Base-by-base conservation (phyloP, 2,113 vertebrate genomes). In the Aleadryas rufinucha region DNA sequence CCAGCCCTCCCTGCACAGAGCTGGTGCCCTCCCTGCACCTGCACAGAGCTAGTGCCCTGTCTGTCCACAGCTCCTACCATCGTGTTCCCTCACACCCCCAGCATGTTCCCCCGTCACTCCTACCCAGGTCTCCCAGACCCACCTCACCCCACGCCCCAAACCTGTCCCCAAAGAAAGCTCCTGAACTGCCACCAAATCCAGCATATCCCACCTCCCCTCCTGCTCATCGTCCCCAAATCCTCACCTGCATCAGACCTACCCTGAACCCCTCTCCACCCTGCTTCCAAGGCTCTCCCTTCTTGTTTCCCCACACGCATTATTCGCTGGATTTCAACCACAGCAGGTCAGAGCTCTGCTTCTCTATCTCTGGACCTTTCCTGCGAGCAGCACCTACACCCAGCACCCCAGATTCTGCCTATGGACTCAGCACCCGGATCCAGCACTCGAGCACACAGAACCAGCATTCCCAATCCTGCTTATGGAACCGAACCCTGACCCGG, bases 21-120 rank as follows among this genome's bases (percentile, higher is more conserved):
- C 49, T 64, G 27, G 6, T 72, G 45, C n/a, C n/a, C n/a, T n/a
- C n/a, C n/a, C n/a, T n/a, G n/a, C n/a, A n/a, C n/a, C n/a, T n/a
- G n/a, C n/a, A n/a, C n/a, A n/a, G n/a, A n/a, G n/a, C n/a, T n/a
- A n/a, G n/a, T n/a, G n/a, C 13, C 45, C 24, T 31, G 19, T 30
- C 45, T 84, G 28, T 42, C 76, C 8, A 8, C 50, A 80, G 1
- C 33, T 74, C 31, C 44, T 19, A 35, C 31, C 8, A 15, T 9
- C 3, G 0, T 12, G 30, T 15, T 66, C 52, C 15, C n/a, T 74
- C n/a, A 20, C 17, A 21, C 4, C 22, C 12, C 24, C 2, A 3
- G n/a, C 23, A n/a, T 4, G n/a, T 39, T 47, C n/a, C 31, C 13
- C 8, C 0, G 0, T 21, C 49, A 7, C 17, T 85, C 56, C 79